Conservation (phyloP, 1,140 invertebrate genomes). For the Caenorhabditis remanei region DNA sequence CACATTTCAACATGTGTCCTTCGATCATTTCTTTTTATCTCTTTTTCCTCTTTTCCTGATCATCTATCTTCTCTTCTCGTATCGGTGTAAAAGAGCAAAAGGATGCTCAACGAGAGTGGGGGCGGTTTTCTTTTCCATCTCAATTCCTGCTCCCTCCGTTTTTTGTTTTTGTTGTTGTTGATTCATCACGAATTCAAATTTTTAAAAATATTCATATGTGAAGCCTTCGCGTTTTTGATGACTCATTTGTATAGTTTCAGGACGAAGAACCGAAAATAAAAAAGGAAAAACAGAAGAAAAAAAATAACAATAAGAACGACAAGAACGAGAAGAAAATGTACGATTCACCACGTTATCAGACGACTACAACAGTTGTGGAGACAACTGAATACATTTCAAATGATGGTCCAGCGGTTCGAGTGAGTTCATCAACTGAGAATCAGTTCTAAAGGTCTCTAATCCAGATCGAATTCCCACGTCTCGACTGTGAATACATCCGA, state of each 20-base stretch:
- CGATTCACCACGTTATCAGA: slow-evolving; percentile 52
- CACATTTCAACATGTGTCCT: slow-evolving; percentile 43
- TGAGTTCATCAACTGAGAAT: not conserved
- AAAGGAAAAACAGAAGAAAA: not conserved
- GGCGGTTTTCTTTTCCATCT: slow-evolving; percentile 6
- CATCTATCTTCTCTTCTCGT: not conserved
- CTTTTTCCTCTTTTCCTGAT: not conserved
- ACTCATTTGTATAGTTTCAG: slow-evolving; percentile 29
- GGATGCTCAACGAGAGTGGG: not conserved
- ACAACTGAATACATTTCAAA: slow-evolving; percentile 56
- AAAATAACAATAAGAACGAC: not conserved
- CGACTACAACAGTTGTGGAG: slow-evolving; percentile 56
- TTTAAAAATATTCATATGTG: too few species aligned
- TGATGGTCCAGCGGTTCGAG: slow-evolving; percentile 59
- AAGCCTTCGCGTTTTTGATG: not conserved
- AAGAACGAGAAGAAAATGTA: slow-evolving; percentile 17
- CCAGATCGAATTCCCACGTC: slow-evolving; percentile 55
- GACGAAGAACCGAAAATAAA: slow-evolving; percentile 20
- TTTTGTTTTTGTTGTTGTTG: not conserved
- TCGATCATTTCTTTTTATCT: slow-evolving; percentile 34
- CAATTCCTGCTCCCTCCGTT: not conserved
- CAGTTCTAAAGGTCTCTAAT: not conserved
- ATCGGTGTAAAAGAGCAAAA: slow-evolving; percentile 20
- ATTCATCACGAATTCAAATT: not conserved
- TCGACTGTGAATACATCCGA: slow-evolving; percentile 56